A percentile compares a stretch with the other conserved stretches of the same genome.
These are phyloP conservation scores for Miniopterus natalensis DNA, from an alignment of 2,113 vertebrate genomes.

Conservation along the genomic window DNA sequence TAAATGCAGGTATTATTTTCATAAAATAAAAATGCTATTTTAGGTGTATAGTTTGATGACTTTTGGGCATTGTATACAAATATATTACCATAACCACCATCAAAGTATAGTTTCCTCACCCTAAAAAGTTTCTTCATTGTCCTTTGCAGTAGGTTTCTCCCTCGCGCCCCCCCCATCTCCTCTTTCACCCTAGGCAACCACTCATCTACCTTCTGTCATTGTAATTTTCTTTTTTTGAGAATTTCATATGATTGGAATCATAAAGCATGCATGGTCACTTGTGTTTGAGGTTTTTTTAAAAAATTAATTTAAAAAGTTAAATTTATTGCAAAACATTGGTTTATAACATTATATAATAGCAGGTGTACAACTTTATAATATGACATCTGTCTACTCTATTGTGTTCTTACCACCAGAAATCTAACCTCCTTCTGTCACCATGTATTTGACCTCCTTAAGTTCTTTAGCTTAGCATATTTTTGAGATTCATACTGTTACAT, in stretches of 20 bases:
- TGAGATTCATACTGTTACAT: not conserved
- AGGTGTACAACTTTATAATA: not conserved
- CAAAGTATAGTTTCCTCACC: not conserved
- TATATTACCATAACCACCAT: not conserved
- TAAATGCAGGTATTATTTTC: not conserved
- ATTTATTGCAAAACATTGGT: not conserved
- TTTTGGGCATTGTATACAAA: conserved; percentile 1
- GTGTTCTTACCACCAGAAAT: not conserved
- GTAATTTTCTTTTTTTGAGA: not conserved
- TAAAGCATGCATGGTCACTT: not conserved
- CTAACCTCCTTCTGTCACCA: not conserved
- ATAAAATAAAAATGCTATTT: conserved; percentile 43
- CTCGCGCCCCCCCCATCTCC: too few species aligned
- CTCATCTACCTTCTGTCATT: not conserved
- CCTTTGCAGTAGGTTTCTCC: not conserved
- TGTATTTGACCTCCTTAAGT: not conserved
- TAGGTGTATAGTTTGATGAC: conserved; percentile 25
- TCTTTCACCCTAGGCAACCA: not conserved
- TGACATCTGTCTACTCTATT: not conserved
- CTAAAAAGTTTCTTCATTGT: not conserved
- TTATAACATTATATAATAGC: not conserved
- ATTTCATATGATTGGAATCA: conserved; percentile 11
- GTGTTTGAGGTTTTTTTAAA: not conserved
- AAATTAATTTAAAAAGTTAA: not conserved
- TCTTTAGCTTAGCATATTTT: not conserved